These are phyloP conservation scores for Drosophila navojoa DNA, from an alignment of 1,140 invertebrate species.

Conservation along the genomic window DNA sequence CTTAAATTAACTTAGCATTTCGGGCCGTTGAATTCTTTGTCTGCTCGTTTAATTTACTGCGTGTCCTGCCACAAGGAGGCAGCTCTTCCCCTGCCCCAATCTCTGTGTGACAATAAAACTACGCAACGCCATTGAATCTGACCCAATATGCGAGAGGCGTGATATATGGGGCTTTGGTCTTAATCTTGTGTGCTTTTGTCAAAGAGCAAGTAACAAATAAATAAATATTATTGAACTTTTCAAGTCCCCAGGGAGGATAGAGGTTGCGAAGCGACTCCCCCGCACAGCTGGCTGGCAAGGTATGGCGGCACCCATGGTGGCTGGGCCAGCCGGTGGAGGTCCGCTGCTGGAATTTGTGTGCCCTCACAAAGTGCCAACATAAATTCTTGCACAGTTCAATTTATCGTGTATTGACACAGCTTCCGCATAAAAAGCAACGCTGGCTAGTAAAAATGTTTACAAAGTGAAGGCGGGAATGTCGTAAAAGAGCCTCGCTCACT, in stretches of 20 bases:
- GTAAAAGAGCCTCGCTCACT: slow-evolving; percentile 32
- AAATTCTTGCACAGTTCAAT: slow-evolving; percentile 79
- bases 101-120: slow-evolving; percentile 49
- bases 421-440: slow-evolving; percentile 55
- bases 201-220: slow-evolving; percentile 79
- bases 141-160: slow-evolving; percentile 63
- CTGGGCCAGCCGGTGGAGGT: not conserved
- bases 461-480: slow-evolving; percentile 46
- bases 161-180: slow-evolving; percentile 59
- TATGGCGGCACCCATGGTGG: not conserved
- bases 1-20: slow-evolving; percentile 69
- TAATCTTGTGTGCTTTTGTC: slow-evolving; percentile 77
- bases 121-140: slow-evolving; percentile 59
- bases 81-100: not conserved
- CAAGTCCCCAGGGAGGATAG: slow-evolving; percentile 64
- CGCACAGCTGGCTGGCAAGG: slow-evolving; percentile 28
- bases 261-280: not conserved
- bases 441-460: slow-evolving; percentile 70
- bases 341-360: slow-evolving; percentile 23
- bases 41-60: slow-evolving; percentile 59
- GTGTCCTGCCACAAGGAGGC: slow-evolving; percentile 24
- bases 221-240: slow-evolving; percentile 83
- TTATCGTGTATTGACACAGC: slow-evolving; percentile 80
- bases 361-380: slow-evolving; percentile 73
- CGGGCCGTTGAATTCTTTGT: slow-evolving; percentile 45